Conservation (phyloP, 2,113 vertebrate genomes). For the Miniopterus natalensis region DNA sequence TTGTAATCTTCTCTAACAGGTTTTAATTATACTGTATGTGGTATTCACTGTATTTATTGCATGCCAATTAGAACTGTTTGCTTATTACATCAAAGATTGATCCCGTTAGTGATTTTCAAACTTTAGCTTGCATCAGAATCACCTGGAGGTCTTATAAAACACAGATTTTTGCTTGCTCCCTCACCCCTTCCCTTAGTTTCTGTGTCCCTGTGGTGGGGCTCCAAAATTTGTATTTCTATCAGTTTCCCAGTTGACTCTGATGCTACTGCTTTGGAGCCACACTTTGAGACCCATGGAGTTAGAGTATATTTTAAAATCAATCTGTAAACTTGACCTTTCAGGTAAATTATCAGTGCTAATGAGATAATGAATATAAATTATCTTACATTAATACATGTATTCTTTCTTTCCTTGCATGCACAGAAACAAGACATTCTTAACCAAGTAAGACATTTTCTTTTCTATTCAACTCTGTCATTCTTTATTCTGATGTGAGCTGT, state of each 20-base stretch:
- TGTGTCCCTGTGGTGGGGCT: not conserved
- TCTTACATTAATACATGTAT: conserved; percentile 82
- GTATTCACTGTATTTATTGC: conserved; percentile 31
- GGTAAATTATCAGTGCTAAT: conserved; percentile 60
- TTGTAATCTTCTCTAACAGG: not conserved
- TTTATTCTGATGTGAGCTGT: conserved; percentile 65
- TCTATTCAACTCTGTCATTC: conserved; percentile 73
- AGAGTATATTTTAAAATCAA: conserved; percentile 63
- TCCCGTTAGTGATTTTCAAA: not conserved
- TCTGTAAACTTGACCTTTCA: conserved; percentile 73
- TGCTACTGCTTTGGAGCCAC: not conserved
- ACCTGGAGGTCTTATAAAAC: not conserved
- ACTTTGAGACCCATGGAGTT: not conserved
- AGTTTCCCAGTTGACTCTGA: not conserved
- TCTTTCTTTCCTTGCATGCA: conserved; percentile 88
- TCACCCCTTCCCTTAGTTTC: not conserved
- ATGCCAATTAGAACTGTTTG: not conserved
- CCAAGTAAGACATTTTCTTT: conserved; percentile 92
- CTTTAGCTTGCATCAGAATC: not conserved
- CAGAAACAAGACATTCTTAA: conserved; percentile 98
- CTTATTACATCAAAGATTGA: not conserved
- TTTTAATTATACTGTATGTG: not conserved
- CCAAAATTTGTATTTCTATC: not conserved
- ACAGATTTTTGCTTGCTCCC: not conserved
- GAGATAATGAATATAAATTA: conserved; percentile 65